Evolutionary conservation across 2,797 vertebrate species (phyloP), one percentile per base, ranked within the genome.

Genomic region (Cuculus canorus): DNA sequence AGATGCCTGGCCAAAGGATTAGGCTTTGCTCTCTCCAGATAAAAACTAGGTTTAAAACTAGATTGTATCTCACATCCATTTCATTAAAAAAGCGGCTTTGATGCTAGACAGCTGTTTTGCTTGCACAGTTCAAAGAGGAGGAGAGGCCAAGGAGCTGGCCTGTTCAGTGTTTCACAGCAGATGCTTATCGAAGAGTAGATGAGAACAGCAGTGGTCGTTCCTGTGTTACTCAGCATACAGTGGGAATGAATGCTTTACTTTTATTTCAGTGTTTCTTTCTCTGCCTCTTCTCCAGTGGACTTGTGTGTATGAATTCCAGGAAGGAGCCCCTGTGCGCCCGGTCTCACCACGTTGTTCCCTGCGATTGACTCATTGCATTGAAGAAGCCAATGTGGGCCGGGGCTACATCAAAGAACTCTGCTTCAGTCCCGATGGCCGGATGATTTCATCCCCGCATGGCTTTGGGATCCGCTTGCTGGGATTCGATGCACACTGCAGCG

Each of bases 301-400:
- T 30, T 99, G 99, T 92, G 99, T 99, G 92, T 99, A 99, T 48
- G 99, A 99, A 98, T 99, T 99, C 98, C 99, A 99, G 97, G 99
- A 99, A 96, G 99, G 99, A 30, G 98, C 98, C 13, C 99, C 99
- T 0, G 97, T 98, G n/a, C 98, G 98, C n/a, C 98, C 98, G 0
- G 97, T 98, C 47, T 99, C 99, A 1, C 99, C 99, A 11, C 99
- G 99, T 91, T 99, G 99, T 96, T 99, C 99, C 37, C 98, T 99
- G 60, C 98, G 98, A 78, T 98, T 99, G 91, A 99, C 99, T 76
- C 99, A 99, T 97, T 99, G 99, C 97, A 99, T 99, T 28, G 99
- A 99, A 98, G 99, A 99, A 98, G 99, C 99, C 95, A 99, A 99
- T 7, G 99, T 99, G 47, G 99, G 99, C 91, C 97, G 99, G 91